A percentile compares a stretch with the other conserved stretches of the same genome.
Evolutionary conservation across 2,888 invertebrate genomes (phyloP).

Genomic region (Malthinus flaveolus): DNA sequence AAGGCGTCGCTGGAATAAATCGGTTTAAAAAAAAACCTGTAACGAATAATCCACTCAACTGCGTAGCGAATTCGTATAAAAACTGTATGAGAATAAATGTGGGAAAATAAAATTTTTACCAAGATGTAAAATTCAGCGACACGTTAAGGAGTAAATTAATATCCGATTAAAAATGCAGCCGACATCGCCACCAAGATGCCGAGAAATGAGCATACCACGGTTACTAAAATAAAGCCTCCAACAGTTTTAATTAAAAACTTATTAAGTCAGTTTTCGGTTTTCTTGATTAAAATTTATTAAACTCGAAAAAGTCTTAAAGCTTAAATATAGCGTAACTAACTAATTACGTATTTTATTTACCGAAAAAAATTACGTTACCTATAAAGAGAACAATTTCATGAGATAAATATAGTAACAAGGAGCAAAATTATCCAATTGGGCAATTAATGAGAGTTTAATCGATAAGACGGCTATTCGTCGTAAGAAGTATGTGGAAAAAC

Average conservation of each 20-base stretch:
- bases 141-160: constrained; percentile 33
- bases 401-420: background rate
- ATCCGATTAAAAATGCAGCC: constrained; percentile 35
- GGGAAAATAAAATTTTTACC: constrained; percentile 15
- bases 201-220: constrained; percentile 33
- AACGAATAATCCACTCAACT: constrained; percentile 11
- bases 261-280: constrained; percentile 41
- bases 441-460: background rate
- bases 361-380: constrained; percentile 11
- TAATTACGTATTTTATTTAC: constrained; percentile 32
- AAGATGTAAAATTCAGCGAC: constrained; percentile 17
- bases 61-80: constrained; percentile 16
- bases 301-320: constrained; percentile 31
- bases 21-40: constrained; percentile 6
- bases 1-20: constrained; percentile 4
- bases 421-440: background rate
- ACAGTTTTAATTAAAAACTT: constrained; percentile 41
- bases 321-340: constrained; percentile 31
- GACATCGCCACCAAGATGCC: constrained; percentile 23
- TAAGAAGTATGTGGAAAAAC: no score
- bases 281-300: constrained; percentile 40
- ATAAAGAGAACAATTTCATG: background rate
- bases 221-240: constrained; percentile 30
- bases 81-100: constrained; percentile 6
- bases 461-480: no score